A percentile compares a stretch with the other conserved stretches of the same genome.
These are phyloP conservation scores for Ormyrus nitidulus DNA, from an alignment of 2,888 invertebrate genomes.

Conservation along the genomic window DNA sequence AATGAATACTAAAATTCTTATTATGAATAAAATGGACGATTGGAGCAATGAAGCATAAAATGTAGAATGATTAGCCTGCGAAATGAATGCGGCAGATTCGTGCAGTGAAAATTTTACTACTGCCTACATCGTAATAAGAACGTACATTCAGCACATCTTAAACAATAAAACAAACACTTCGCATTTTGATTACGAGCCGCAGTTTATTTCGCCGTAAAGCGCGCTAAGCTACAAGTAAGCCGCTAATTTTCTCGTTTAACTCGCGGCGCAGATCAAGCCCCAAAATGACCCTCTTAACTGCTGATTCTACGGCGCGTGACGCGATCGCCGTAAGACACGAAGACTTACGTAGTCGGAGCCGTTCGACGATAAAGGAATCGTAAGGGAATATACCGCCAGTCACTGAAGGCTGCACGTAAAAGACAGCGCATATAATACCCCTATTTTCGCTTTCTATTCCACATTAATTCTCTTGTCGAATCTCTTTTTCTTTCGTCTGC, in stretches of 20 bases:
- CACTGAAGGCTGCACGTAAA: constrained; percentile 14
- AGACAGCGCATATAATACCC: not conserved
- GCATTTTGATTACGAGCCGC: constrained; percentile 32
- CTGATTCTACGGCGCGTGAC: constrained; percentile 62
- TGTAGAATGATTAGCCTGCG: too few species aligned
- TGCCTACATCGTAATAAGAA: not conserved
- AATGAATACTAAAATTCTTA: too few species aligned
- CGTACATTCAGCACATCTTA: too few species aligned
- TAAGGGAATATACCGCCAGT: constrained; percentile 58
- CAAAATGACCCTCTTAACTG: constrained; percentile 59
- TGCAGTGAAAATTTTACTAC: not conserved
- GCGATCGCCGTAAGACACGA: constrained; percentile 67
- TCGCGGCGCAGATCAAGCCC: constrained; percentile 55
- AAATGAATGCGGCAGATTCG: too few species aligned
- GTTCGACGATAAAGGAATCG: constrained; percentile 65
- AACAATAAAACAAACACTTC: constrained; percentile 39
- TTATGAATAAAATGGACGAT: too few species aligned
- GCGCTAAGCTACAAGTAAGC: constrained; percentile 11
- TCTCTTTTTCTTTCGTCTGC: constrained; percentile 10
- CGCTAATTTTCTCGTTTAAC: constrained; percentile 39
- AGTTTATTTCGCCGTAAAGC: constrained; percentile 36
- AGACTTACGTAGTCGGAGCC: constrained; percentile 59
- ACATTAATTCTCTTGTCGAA: constrained; percentile 8
- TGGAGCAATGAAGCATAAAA: too few species aligned
- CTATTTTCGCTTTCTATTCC: not conserved